These are phyloP conservation scores for Sisyra nigra DNA, from an alignment of 2,888 invertebrate species.

Conservation along the genomic window DNA sequence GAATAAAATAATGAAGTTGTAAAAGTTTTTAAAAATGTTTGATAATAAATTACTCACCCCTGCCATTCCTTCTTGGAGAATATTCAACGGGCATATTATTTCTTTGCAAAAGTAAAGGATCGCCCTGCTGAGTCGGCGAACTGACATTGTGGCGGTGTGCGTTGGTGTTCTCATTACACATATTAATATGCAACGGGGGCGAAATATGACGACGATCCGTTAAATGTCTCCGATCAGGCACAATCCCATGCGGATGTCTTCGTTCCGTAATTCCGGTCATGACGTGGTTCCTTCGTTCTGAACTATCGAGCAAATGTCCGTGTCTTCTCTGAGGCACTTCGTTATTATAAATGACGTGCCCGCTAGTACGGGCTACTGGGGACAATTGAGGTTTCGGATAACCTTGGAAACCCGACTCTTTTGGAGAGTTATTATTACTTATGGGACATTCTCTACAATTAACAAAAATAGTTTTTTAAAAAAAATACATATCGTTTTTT, in stretches of 20 bases:
- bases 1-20: too few species aligned
- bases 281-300: constrained; percentile 22
- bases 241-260: constrained; percentile 1
- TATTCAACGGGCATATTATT: constrained; percentile 20
- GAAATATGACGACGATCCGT: constrained; percentile 25
- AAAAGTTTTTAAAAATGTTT: constrained; percentile 2
- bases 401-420: constrained; percentile 25
- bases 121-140: constrained; percentile 17
- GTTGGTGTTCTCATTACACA: constrained; percentile 26
- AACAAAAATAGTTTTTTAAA: neutral
- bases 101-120: constrained; percentile 20
- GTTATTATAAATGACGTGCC: constrained; percentile 23
- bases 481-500: neutral
- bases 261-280: constrained; percentile 6
- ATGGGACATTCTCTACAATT: constrained; percentile 24
- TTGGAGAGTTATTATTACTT: constrained; percentile 22
- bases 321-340: constrained; percentile 17
- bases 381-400: constrained; percentile 28
- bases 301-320: constrained; percentile 19
- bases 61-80: constrained; percentile 25
- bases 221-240: constrained; percentile 3
- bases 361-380: constrained; percentile 21
- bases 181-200: constrained; percentile 36
- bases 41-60: constrained; percentile 17
- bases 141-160: constrained; percentile 17